Conservation (phyloP, 2,113 vertebrate species). For the Pteruthius melanotis region DNA sequence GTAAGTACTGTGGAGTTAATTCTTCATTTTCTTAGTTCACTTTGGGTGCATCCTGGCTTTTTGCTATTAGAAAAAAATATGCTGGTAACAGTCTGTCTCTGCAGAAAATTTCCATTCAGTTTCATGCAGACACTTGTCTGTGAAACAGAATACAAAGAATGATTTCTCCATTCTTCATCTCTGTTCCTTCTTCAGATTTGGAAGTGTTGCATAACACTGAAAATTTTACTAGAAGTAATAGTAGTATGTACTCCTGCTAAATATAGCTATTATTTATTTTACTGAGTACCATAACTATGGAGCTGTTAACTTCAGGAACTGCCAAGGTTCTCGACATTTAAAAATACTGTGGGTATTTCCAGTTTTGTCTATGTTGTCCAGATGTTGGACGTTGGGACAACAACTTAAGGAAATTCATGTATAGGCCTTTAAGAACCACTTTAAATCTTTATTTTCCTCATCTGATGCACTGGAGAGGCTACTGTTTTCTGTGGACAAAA, state of each 20-base stretch:
- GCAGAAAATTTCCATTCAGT: not conserved
- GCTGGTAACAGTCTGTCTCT: not conserved
- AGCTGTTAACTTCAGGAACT: not conserved
- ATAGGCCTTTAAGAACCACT: not conserved
- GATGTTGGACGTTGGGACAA: not conserved
- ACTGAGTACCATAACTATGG: not conserved
- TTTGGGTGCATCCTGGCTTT: not conserved
- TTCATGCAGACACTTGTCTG: not conserved
- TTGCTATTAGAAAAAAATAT: not conserved
- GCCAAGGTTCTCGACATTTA: not conserved
- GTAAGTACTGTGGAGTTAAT: constrained; percentile 70
- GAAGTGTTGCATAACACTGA: not conserved
- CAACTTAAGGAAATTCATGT: not conserved
- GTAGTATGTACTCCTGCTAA: not conserved
- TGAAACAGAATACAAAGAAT: not conserved
- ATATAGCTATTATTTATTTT: not conserved
- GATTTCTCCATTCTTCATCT: not conserved
- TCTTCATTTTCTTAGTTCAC: not conserved
- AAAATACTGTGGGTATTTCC: not conserved
- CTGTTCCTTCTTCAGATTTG: not conserved
- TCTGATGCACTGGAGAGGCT: not conserved
- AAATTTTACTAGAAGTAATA: not conserved
- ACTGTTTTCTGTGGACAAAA: not conserved
- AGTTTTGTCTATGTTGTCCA: not conserved
- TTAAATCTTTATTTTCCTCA: not conserved